phyloP scores from a whole-genome alignment of 2,888 invertebrate species.

The Hipparchia semele region DNA sequence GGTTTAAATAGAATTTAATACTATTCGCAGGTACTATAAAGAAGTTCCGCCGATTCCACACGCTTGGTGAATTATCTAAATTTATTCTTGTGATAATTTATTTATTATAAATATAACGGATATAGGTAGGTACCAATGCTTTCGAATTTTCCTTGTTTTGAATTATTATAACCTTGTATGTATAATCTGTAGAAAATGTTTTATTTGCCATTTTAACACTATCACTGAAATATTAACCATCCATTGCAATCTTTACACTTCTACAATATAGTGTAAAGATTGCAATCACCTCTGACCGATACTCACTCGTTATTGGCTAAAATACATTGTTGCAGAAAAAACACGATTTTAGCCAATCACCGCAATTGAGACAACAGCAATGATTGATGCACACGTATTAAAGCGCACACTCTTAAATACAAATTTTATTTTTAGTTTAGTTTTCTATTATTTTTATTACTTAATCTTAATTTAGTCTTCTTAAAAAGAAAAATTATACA shows the following conservation, averaged over 20 bases:
- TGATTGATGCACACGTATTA: too few relatives aligned
- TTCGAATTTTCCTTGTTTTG: neutral
- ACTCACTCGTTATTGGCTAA: too few relatives aligned
- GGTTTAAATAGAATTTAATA: slow-evolving; percentile 18
- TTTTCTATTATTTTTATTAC: neutral
- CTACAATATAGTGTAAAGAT: too few relatives aligned
- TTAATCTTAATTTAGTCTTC: slow-evolving; percentile 7
- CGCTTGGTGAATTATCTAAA: slow-evolving; percentile 52
- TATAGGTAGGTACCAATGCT: too few relatives aligned
- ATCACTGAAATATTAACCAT: too few relatives aligned
- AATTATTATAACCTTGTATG: neutral
- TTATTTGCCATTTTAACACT: neutral
- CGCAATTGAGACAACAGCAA: too few relatives aligned
- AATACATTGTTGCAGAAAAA: too few relatives aligned
- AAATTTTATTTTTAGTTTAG: too few relatives aligned
- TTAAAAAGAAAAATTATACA: slow-evolving; percentile 21
- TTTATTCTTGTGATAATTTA: neutral
- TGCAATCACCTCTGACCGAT: too few relatives aligned
- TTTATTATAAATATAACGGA: neutral
- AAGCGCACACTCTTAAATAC: too few relatives aligned
- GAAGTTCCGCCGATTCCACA: slow-evolving; percentile 76
- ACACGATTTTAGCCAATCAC: too few relatives aligned
- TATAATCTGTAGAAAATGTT: slow-evolving; percentile 2
- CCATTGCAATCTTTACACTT: too few relatives aligned
- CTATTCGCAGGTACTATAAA: slow-evolving; percentile 69